A percentile compares a stretch with the other conserved stretches of the same genome.
Conservation (phyloP, 2,797 vertebrate genomes). For the Melopsittacus undulatus region DNA sequence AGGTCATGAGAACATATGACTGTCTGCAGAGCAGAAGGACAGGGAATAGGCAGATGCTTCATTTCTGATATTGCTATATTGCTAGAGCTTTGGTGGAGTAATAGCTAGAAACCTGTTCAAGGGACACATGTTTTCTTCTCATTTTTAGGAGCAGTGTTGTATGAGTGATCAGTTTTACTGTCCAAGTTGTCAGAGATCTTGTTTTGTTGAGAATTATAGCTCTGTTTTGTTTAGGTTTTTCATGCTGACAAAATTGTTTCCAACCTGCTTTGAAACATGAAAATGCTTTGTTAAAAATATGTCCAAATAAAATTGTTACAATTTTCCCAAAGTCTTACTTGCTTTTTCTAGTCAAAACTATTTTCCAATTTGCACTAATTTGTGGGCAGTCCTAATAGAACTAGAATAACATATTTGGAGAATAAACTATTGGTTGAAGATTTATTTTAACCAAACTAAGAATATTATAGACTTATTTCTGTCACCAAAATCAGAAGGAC, state of each 20-base stretch:
- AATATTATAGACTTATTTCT: background rate
- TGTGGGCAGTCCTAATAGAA: background rate
- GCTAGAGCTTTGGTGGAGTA: background rate
- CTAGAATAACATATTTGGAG: background rate
- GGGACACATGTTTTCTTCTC: background rate
- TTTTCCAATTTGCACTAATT: constrained; percentile 20
- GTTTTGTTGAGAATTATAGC: background rate
- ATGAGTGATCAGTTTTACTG: background rate
- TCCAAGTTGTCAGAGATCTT: background rate
- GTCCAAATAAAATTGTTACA: background rate
- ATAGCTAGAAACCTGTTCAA: background rate
- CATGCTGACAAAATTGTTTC: background rate
- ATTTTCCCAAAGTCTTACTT: background rate
- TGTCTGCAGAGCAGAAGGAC: background rate
- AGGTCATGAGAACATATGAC: background rate
- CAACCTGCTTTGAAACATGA: background rate
- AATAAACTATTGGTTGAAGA: background rate
- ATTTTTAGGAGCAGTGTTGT: background rate
- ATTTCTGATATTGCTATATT: background rate
- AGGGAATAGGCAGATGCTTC: background rate
- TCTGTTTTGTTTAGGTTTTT: constrained; percentile 3
- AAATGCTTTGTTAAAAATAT: background rate
- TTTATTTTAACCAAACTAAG: background rate
- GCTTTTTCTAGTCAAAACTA: background rate
- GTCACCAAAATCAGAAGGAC: background rate